Conservation (phyloP, 2,888 invertebrate species). For the Philopedon plagiatum region DNA sequence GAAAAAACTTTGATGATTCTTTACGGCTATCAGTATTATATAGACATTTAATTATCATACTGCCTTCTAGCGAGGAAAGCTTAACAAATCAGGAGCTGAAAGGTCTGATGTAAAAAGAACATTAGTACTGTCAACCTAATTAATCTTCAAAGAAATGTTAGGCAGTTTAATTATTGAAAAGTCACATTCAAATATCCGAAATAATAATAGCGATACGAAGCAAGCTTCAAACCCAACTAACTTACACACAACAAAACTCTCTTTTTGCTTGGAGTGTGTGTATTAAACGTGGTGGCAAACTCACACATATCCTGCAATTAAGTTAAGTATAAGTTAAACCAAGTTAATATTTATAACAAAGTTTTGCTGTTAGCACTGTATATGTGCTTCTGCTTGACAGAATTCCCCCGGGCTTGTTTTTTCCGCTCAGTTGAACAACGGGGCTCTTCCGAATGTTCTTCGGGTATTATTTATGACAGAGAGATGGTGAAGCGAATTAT, state of each 20-base stretch:
- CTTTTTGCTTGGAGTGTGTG: slow-evolving; percentile 36
- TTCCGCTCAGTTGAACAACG: slow-evolving; percentile 54
- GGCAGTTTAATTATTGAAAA: too few relatives aligned
- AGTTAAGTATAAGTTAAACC: slow-evolving; percentile 52
- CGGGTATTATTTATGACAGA: slow-evolving; percentile 39
- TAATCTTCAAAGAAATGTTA: too few relatives aligned
- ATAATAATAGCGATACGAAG: neutral
- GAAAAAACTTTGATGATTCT: too few relatives aligned
- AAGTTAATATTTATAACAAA: slow-evolving; percentile 57
- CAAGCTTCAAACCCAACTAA: neutral
- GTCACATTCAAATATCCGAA: neutral
- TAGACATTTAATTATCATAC: too few relatives aligned
- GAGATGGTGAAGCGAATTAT: slow-evolving; percentile 34
- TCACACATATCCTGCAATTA: slow-evolving; percentile 50
- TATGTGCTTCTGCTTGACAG: slow-evolving; percentile 50
- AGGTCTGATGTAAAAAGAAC: too few relatives aligned
- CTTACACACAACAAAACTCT: slow-evolving; percentile 14
- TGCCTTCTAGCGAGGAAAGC: too few relatives aligned
- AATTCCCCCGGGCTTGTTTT: slow-evolving; percentile 52
- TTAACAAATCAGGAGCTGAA: too few relatives aligned
- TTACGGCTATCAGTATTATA: too few relatives aligned
- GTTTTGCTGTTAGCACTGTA: slow-evolving; percentile 54
- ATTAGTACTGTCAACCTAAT: too few relatives aligned
- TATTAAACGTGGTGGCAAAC: slow-evolving; percentile 41
- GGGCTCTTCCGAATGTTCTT: slow-evolving; percentile 41